phyloP scores from a whole-genome alignment of 2,888 invertebrate genomes.

The Arctia plantaginis region DNA sequence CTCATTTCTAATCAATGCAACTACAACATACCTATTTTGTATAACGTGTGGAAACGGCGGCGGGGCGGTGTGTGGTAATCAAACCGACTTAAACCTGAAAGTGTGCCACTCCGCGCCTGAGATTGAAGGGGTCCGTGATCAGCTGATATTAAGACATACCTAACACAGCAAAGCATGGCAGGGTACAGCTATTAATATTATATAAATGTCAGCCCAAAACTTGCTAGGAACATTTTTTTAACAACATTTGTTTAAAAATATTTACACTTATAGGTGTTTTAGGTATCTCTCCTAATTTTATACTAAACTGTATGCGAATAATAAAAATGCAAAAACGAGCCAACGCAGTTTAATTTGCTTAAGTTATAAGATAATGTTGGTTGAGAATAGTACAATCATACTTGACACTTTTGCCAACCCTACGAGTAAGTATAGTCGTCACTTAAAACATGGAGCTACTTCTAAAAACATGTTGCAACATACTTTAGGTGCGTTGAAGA shows the following conservation, averaged over 20 bases:
- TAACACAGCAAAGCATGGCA: too few relatives aligned
- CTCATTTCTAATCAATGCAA: too few relatives aligned
- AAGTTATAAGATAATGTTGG: neutral
- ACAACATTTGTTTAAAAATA: neutral
- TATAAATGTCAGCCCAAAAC: neutral
- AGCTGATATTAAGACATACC: too few relatives aligned
- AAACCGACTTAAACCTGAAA: too few relatives aligned
- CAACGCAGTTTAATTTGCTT: neutral
- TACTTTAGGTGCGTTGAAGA: conserved; percentile 30
- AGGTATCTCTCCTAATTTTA: neutral
- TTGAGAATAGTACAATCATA: neutral
- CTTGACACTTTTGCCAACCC: conserved; percentile 19
- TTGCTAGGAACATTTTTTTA: neutral
- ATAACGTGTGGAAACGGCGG: too few relatives aligned
- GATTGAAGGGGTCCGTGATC: too few relatives aligned
- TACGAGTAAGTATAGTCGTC: conserved; percentile 23
- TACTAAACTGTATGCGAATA: neutral
- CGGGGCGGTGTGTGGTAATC: too few relatives aligned
- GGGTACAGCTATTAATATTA: too few relatives aligned
- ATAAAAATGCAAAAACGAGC: neutral
- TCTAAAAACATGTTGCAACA: conserved; percentile 38
- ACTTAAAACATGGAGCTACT: conserved; percentile 31
- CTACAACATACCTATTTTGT: too few relatives aligned
- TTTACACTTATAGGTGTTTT: neutral
- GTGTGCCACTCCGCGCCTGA: too few relatives aligned